phyloP scores from a whole-genome alignment of 2,797 vertebrate genomes.

The Mormyrops boulengeri region DNA sequence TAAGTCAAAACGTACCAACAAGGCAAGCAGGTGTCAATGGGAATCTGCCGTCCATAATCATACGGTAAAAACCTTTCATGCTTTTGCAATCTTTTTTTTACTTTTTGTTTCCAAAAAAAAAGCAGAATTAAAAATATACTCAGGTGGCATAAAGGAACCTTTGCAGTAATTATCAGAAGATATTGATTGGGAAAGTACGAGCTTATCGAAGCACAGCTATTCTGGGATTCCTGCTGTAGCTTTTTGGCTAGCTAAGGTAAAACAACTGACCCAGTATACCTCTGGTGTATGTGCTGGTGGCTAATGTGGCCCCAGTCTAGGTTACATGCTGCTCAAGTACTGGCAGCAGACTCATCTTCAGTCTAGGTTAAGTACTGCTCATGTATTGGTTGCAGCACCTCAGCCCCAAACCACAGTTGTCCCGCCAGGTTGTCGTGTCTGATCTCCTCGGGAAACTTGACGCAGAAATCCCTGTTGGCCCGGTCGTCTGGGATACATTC shows the following conservation, averaged over 20 bases:
- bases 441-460: constrained; percentile 97
- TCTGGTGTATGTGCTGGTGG: not conserved
- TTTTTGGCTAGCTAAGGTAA: not conserved
- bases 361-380: not conserved
- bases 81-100: not conserved
- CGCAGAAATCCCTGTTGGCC: constrained; percentile 90
- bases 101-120: not conserved
- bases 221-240: not conserved
- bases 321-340: not conserved
- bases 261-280: not conserved
- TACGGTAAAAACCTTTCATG: not conserved
- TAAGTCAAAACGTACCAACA: not conserved
- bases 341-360: not conserved
- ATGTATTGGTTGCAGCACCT: constrained; percentile 60
- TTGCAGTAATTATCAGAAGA: not conserved
- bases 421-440: constrained; percentile 97
- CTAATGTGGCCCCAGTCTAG: not conserved
- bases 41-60: not conserved
- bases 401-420: constrained; percentile 96
- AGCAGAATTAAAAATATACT: not conserved
- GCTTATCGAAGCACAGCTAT: not conserved
- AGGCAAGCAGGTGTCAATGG: not conserved
- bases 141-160: not conserved
- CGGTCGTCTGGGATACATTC: constrained; percentile 90
- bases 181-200: not conserved